Conservation (phyloP, 1,140 invertebrate genomes). For the Aphelenchoides besseyi region DNA sequence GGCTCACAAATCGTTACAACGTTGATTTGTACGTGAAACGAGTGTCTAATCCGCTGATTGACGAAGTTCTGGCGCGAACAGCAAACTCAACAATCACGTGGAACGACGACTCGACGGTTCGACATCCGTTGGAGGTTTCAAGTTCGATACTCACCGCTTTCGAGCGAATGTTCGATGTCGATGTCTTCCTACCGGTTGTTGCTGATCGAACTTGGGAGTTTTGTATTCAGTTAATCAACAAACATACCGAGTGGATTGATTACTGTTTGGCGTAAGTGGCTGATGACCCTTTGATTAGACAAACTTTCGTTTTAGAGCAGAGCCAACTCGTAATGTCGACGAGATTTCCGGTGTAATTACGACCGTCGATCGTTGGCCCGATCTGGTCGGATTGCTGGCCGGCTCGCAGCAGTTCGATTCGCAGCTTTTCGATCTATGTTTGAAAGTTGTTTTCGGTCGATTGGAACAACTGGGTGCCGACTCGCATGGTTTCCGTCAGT, state of each 20-base stretch:
- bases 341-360: constrained; percentile 3
- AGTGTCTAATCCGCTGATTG: constrained; percentile 15
- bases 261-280: constrained; percentile 14
- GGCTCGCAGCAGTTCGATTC: constrained; percentile 30
- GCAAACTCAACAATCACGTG: not conserved
- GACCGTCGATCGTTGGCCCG: constrained; percentile 22
- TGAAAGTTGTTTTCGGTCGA: constrained; percentile 26
- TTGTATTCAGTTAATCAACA: constrained; percentile 29
- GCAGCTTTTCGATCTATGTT: constrained; percentile 31
- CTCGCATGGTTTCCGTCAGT: constrained; percentile 36
- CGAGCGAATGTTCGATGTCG: constrained; percentile 27
- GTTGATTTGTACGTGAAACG: constrained; percentile 45
- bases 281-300: not conserved
- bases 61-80: constrained; percentile 20
- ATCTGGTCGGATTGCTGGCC: constrained; percentile 21
- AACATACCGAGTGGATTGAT: constrained; percentile 40
- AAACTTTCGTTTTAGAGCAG: constrained; percentile 28
- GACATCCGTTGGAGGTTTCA: constrained; percentile 27
- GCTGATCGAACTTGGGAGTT: constrained; percentile 46
- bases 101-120: not conserved
- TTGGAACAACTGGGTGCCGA: constrained; percentile 26
- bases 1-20: constrained; percentile 42
- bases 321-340: constrained; percentile 14
- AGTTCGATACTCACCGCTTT: constrained; percentile 31
- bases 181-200: constrained; percentile 33